A percentile compares a stretch with the other conserved stretches of the same genome.
Conservation (phyloP, 2,888 invertebrate genomes). For the Lasioglossum malachurum region DNA sequence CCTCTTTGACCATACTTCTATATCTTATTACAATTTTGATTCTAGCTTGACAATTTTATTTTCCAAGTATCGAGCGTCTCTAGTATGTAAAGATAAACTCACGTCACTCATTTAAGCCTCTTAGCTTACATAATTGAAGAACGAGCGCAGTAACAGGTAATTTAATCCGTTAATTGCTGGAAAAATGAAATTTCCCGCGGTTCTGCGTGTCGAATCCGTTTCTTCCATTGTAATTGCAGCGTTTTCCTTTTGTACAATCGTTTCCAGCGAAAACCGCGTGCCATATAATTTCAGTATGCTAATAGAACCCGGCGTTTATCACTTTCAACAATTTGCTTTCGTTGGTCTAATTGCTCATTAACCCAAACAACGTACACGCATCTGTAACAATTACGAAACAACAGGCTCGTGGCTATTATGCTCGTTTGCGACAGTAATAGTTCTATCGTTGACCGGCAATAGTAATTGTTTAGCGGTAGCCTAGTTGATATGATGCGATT, state of each 20-base stretch:
- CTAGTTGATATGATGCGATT: not conserved
- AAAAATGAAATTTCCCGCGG: not conserved
- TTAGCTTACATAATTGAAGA: not conserved
- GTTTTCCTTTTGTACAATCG: too few species aligned
- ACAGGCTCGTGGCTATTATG: not conserved
- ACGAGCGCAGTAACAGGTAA: not conserved
- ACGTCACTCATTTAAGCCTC: not conserved
- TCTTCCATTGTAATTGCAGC: not conserved
- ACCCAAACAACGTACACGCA: not conserved
- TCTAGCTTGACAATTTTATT: not conserved
- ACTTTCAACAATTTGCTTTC: not conserved
- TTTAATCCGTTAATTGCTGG: not conserved
- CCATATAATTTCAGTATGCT: not conserved
- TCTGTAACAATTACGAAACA: conserved; percentile 2
- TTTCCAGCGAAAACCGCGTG: not conserved
- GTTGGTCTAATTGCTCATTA: not conserved
- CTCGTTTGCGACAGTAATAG: not conserved
- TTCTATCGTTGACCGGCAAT: not conserved
- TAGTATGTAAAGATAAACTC: not conserved
- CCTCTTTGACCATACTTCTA: not conserved
- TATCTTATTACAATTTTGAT: not conserved
- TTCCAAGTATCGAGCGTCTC: too few species aligned
- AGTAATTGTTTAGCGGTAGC: not conserved
- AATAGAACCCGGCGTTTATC: not conserved
- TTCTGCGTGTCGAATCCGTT: not conserved